Percentiles rank a stretch among this genome's conserved stretches.
These are phyloP conservation scores for Enoplosus armatus DNA, from an alignment of 2,797 vertebrate species.

Conservation along the genomic window DNA sequence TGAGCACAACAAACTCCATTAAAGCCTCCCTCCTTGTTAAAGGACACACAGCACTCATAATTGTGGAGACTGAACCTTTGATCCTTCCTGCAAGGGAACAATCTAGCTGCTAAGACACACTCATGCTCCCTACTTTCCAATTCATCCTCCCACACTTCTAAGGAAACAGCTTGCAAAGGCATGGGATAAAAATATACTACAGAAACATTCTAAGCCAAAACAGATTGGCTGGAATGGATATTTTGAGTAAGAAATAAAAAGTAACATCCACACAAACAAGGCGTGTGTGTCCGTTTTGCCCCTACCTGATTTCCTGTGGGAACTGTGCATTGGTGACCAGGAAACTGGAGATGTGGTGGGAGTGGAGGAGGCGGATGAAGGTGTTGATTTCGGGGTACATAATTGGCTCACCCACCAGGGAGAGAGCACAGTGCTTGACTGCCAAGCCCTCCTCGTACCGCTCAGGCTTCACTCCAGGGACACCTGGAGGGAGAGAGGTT, in stretches of 20 bases:
- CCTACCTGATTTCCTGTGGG: slow-evolving; percentile 93
- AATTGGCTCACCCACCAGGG: slow-evolving; percentile 96
- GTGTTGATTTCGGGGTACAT: slow-evolving; percentile 96
- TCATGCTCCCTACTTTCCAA: not conserved
- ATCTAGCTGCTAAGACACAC: not conserved
- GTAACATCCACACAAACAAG: not conserved
- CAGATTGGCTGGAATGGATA: not conserved
- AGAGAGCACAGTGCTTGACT: slow-evolving; percentile 93
- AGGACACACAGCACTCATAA: slow-evolving; percentile 10
- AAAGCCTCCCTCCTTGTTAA: not conserved
- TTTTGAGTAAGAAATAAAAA: not conserved
- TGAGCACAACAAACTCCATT: not conserved
- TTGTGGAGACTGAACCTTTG: slow-evolving; percentile 9
- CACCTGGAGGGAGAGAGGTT: slow-evolving; percentile 81
- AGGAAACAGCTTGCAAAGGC: slow-evolving; percentile 1
- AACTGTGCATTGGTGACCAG: slow-evolving; percentile 97
- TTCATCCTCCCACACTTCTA: slow-evolving; percentile 19
- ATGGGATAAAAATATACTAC: not conserved
- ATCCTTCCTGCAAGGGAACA: slow-evolving; percentile 11
- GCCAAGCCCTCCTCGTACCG: slow-evolving; percentile 90
- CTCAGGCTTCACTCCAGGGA: slow-evolving; percentile 89
- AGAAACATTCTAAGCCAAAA: not conserved
- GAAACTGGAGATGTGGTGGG: slow-evolving; percentile 91
- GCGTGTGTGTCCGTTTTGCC: not conserved
- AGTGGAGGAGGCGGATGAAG: slow-evolving; percentile 91